Evolutionary conservation across 2,888 invertebrate species (phyloP).

Genomic region (Rhorus exstirpatorius): DNA sequence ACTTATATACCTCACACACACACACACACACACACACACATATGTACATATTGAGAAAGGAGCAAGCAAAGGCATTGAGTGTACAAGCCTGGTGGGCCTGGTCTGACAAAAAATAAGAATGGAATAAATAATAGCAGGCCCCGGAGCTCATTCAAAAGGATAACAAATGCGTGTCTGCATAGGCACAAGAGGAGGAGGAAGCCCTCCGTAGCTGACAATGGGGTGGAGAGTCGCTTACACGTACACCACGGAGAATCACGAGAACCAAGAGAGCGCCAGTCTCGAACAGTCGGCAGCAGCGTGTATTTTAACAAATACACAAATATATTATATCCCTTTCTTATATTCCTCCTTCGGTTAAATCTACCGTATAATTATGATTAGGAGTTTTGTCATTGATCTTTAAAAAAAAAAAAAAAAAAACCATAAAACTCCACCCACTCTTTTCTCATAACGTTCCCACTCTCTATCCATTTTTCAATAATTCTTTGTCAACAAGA

Average conservation of each 20-base stretch:
- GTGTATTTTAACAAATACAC: conserved; percentile 21
- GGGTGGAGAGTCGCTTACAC: conserved; percentile 84
- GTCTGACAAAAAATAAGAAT: conserved; percentile 85
- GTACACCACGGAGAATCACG: conserved; percentile 62
- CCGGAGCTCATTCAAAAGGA: conserved; percentile 84
- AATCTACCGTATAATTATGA: conserved; percentile 38
- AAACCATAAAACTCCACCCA: not conserved
- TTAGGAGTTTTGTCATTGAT: conserved; percentile 6
- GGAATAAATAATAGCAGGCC: conserved; percentile 85
- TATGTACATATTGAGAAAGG: conserved; percentile 28
- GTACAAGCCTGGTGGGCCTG: conserved; percentile 65
- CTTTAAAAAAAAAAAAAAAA: not conserved
- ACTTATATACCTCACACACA: conserved; percentile 83
- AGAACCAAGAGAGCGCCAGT: conserved; percentile 40
- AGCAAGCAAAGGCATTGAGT: conserved; percentile 63
- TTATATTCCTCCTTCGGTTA: conserved; percentile 26
- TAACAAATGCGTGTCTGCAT: conserved; percentile 85
- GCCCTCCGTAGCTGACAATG: conserved; percentile 78
- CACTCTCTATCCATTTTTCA: no score
- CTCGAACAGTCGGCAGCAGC: conserved; percentile 57
- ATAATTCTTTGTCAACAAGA: no score
- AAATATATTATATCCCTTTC: conserved; percentile 45
- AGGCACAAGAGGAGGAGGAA: conserved; percentile 71
- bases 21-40: not conserved
- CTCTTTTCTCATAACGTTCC: no score